These are phyloP conservation scores for Tinea semifulvella DNA, from an alignment of 2,888 invertebrate species.

Conservation along the genomic window DNA sequence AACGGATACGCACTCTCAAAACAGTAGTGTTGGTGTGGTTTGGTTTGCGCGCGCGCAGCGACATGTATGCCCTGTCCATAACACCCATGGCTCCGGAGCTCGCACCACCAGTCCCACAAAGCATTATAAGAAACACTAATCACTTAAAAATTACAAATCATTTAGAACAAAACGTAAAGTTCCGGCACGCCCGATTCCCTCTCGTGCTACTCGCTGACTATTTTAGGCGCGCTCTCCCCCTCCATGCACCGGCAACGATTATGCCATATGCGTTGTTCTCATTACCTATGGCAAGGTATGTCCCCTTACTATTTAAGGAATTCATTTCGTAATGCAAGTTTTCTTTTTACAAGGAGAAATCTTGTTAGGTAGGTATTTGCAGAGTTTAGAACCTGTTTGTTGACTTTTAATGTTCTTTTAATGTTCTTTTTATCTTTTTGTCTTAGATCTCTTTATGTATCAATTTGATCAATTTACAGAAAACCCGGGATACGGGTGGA, in stretches of 20 bases:
- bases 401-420: too few species aligned
- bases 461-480: too few species aligned
- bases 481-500: too few species aligned
- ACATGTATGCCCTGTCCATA: constrained; percentile 64
- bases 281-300: constrained; percentile 3
- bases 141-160: background rate
- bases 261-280: constrained; percentile 12
- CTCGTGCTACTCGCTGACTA: background rate
- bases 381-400: too few species aligned
- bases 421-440: too few species aligned
- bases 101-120: constrained; percentile 53
- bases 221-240: constrained; percentile 8
- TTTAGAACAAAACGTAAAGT: background rate
- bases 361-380: too few species aligned
- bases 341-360: too few species aligned
- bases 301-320: constrained; percentile 6
- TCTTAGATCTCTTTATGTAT: too few species aligned
- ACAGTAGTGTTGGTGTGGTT: constrained; percentile 43
- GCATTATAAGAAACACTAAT: constrained; percentile 26
- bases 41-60: constrained; percentile 58
- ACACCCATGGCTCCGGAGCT: constrained; percentile 53
- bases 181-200: background rate
- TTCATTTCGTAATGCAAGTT: too few species aligned
- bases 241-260: constrained; percentile 9
- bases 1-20: constrained; percentile 14